Base-by-base conservation (phyloP, 2,888 invertebrate genomes). In the Scaptomyza polygonia region DNA sequence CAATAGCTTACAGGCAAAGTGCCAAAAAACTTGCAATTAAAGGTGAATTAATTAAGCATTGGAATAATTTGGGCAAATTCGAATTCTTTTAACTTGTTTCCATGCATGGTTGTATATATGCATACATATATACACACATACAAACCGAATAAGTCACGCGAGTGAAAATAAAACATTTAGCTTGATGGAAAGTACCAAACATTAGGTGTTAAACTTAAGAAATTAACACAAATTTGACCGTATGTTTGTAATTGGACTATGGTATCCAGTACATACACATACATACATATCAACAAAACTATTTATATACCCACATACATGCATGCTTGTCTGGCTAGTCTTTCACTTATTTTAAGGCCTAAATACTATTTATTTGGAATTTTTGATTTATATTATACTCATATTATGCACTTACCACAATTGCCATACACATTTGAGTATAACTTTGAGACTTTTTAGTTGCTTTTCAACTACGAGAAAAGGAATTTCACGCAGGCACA, bases 401-500 rank as follows among this genome's bases (percentile, higher is more conserved):
- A n/a, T 44, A 36, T 54, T 32, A 21, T 58, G 3, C 5, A 94
- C 95, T 94, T 93, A 95, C 95, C 95, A 94, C 94, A 95, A 95
- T 95, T 95, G 95, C 95, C 95, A 95, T 95, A 95, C 95, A 95
- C 95, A 95, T 95, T 95, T 91, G 91, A 89, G 88, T 90, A 80
- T 89, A 86, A 84, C 88, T 89, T 84, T 77, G 57, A 64, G 77
- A 79, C 86, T 86, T 84, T 84, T 80, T 84, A 65, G 79, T 75
- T 71, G 72, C 52, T 82, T 82, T 80, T 73, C 52, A 66, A 57
- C 68, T 68, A 68, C 82, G 75, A 71, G 82, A 68, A 65, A 63
- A 68, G 51, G 36, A 57, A 65, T 74, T 85, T 68, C 74, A 85
- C 82, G 62, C 57, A 71, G 63, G 62, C 65, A 67, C 52, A 51